Evolutionary conservation across 2,797 vertebrate genomes (phyloP).

Genomic region (Halcyon badia): DNA sequence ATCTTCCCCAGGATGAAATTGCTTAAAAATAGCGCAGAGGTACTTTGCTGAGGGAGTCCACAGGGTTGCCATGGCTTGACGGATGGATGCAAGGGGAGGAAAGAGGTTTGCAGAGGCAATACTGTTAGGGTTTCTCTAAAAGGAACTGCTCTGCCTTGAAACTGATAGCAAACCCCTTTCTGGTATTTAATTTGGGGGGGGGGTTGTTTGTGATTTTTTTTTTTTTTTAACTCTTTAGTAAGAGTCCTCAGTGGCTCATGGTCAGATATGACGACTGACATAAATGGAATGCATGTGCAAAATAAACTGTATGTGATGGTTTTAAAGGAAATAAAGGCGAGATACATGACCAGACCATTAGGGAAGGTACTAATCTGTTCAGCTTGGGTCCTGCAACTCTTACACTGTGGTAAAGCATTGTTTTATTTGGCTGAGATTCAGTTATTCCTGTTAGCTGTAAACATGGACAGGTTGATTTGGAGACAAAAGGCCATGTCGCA

Average conservation of each 20-base stretch:
- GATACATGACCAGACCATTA: background rate
- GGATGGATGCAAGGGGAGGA: background rate
- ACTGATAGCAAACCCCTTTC: background rate
- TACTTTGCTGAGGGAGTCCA: background rate
- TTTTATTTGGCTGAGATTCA: background rate
- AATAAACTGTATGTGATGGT: background rate
- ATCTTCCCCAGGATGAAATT: rapidly evolving
- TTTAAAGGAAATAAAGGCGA: background rate
- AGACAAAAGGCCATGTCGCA: background rate
- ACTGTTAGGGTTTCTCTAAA: background rate
- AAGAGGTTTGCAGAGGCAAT: background rate
- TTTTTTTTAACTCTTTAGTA: background rate
- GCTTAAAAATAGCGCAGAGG: background rate
- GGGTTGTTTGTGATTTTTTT: too few relatives aligned
- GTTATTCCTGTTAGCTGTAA: background rate
- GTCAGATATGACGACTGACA: rapidly evolving
- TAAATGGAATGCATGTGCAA: rapidly evolving
- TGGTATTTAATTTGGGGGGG: background rate
- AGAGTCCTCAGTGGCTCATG: background rate
- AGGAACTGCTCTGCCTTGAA: background rate
- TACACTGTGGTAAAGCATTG: background rate
- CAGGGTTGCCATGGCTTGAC: rapidly evolving
- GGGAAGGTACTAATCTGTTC: background rate
- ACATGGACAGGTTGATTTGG: background rate
- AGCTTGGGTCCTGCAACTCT: background rate